Base-by-base conservation (phyloP, 1,140 invertebrate genomes). In the Diplogasteroides magnus region DNA sequence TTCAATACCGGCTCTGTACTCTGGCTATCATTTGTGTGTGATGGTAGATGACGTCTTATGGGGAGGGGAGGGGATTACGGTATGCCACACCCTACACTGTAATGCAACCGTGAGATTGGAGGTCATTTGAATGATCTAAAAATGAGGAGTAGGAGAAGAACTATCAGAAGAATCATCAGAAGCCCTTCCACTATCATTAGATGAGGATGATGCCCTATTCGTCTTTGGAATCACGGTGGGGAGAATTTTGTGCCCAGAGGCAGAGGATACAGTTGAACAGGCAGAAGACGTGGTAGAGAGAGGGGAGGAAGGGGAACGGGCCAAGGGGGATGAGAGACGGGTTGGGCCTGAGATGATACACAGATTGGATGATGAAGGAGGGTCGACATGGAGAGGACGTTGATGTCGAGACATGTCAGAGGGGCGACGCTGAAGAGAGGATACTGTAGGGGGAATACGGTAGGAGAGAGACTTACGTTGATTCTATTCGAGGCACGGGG, bases 401-500 rank as follows among this genome's bases (percentile, higher is more conserved):
- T 6, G 6, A 19, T 48, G 37, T 48, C 37, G 37, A 19, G 37
- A 48, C 37, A 48, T 48, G 37, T 48, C 37, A 6, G 37, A 48
- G 37, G 37, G 37, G 19, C 37, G 37, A 19, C 37, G 37, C 37
- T 48, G 37, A n/a, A n/a, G n/a, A n/a, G n/a, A n/a, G n/a, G n/a
- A n/a, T n/a, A n/a, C n/a, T n/a, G n/a, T n/a, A n/a, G n/a, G n/a
- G n/a, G n/a, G 19, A 48, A 48, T 6, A 48, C 19, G 6, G 19
- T 11, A 48, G 19, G 19, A 6, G 6, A 48, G 37, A 6, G 19
- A 48, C 37, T 48, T 48, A 48, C 37, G 19, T 66, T 66, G 32
- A 66, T 66, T 26, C 64, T 27, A 26, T 66, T 66, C 15, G 28
- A 32, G 31, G 26, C 27, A 27, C 64, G 2, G 25, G 64, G 64